Percentiles rank a stretch among this genome's conserved stretches.
These are phyloP conservation scores for Mesorhabditis belari DNA, from an alignment of 2,888 invertebrate species.

Conservation along the genomic window DNA sequence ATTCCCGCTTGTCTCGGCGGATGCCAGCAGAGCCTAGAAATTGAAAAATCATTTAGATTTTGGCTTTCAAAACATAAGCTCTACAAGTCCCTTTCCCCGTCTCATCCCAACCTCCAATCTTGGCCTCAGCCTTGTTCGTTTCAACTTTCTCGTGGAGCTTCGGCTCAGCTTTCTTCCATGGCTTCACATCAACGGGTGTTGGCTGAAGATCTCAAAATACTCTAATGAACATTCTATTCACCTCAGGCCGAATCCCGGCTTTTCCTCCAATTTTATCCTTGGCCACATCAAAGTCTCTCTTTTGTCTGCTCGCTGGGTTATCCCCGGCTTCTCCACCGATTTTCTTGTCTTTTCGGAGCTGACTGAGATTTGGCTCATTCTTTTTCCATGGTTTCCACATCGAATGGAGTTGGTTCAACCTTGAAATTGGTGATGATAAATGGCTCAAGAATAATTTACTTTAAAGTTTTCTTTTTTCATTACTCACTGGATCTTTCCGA, in stretches of 20 bases:
- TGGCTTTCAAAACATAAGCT: not conserved
- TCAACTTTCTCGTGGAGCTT: too few species aligned
- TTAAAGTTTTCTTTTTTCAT: too few species aligned
- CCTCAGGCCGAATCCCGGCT: not conserved
- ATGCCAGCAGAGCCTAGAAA: too few species aligned
- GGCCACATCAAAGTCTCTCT: not conserved
- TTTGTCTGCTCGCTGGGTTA: too few species aligned
- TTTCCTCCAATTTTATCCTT: not conserved
- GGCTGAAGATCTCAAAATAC: too few species aligned
- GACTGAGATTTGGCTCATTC: not conserved
- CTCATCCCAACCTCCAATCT: not conserved
- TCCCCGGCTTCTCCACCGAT: not conserved
- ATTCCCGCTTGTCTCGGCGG: too few species aligned
- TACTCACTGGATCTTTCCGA: too few species aligned
- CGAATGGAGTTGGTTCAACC: not conserved
- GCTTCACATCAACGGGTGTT: too few species aligned
- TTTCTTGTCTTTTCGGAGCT: not conserved
- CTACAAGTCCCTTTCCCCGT: not conserved
- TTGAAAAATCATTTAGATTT: not conserved
- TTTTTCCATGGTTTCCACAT: not conserved
- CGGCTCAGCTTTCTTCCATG: too few species aligned
- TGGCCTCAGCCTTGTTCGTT: too few species aligned
- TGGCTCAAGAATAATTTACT: too few species aligned
- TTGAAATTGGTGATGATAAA: not conserved
- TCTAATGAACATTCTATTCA: too few species aligned